Percentiles rank a stretch among this genome's conserved stretches.
Conservation (phyloP, 2,113 vertebrate genomes). For the Bungarus multicinctus region DNA sequence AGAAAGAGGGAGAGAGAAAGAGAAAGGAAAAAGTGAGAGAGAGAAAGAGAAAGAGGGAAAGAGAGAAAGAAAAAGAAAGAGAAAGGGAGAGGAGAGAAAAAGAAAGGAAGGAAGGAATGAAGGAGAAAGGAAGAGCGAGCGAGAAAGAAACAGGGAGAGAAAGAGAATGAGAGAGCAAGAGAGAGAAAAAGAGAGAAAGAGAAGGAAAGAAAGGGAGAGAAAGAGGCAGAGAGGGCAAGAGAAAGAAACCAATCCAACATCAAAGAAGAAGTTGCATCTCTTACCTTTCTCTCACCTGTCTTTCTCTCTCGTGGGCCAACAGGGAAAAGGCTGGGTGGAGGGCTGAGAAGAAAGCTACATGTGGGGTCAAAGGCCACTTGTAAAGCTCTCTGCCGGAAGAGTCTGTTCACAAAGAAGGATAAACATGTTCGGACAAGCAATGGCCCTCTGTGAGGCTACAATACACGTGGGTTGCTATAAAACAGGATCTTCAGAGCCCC, state of each 20-base stretch:
- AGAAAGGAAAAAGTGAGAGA: too few species aligned
- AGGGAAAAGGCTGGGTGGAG: not conserved
- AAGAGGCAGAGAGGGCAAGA: too few species aligned
- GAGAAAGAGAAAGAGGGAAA: fast-evolving
- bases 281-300: not conserved
- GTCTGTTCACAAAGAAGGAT: not conserved
- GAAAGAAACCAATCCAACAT: not conserved
- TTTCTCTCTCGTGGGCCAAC: not conserved
- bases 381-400: not conserved
- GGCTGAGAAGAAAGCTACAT: not conserved
- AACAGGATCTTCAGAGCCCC: not conserved
- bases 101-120: too few species aligned
- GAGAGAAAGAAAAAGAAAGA: fast-evolving
- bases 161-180: too few species aligned
- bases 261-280: not conserved
- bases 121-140: too few species aligned
- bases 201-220: too few species aligned
- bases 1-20: too few species aligned
- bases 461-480: not conserved
- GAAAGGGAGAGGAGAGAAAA: too few species aligned
- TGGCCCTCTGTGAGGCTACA: not conserved
- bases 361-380: not conserved
- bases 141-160: too few species aligned
- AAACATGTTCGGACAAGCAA: not conserved
- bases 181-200: fast-evolving